Evolutionary conservation across 2,888 invertebrate species (phyloP).

Genomic region (Scotopteryx bipunctaria): DNA sequence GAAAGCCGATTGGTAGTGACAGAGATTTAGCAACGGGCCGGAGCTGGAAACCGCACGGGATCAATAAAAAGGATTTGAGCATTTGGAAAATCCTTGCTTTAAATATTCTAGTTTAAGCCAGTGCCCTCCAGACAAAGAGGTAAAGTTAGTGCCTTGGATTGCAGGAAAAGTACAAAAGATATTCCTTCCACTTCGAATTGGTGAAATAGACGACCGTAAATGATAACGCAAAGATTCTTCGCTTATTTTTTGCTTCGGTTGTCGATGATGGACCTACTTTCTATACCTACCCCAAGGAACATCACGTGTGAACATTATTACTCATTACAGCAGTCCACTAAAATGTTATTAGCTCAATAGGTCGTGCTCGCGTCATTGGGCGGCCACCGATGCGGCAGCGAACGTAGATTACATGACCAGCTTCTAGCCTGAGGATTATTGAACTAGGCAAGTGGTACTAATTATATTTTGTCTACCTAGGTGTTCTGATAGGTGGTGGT

Average conservation of each 20-base stretch:
- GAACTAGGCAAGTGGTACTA: too few species aligned
- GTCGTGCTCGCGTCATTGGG: conserved; percentile 44
- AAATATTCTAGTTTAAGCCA: conserved; percentile 36
- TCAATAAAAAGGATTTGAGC: conserved; percentile 35
- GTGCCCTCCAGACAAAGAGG: conserved; percentile 25
- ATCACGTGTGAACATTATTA: too few species aligned
- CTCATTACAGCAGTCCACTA: conserved; percentile 13
- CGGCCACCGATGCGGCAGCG: conserved; percentile 30
- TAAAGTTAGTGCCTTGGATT: conserved; percentile 13
- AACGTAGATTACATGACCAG: too few species aligned
- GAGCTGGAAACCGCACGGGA: conserved; percentile 27
- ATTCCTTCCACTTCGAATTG: conserved; percentile 9
- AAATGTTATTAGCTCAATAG: conserved; percentile 40
- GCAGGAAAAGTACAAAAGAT: conserved; percentile 16
- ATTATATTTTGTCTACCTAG: too few species aligned
- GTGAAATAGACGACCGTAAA: too few species aligned
- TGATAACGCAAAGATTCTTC: not conserved
- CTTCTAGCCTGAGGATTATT: too few species aligned
- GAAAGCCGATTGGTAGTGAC: conserved; percentile 1
- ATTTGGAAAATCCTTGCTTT: conserved; percentile 36
- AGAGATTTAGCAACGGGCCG: conserved; percentile 13
- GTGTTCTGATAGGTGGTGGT: too few species aligned
- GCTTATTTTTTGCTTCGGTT: not conserved
- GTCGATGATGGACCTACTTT: too few species aligned
- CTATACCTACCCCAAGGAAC: too few species aligned